Evolutionary conservation across 1,140 invertebrate genomes (phyloP), one percentile per base, ranked within the genome.

Genomic region (Lordiphosa clarofinis): DNA sequence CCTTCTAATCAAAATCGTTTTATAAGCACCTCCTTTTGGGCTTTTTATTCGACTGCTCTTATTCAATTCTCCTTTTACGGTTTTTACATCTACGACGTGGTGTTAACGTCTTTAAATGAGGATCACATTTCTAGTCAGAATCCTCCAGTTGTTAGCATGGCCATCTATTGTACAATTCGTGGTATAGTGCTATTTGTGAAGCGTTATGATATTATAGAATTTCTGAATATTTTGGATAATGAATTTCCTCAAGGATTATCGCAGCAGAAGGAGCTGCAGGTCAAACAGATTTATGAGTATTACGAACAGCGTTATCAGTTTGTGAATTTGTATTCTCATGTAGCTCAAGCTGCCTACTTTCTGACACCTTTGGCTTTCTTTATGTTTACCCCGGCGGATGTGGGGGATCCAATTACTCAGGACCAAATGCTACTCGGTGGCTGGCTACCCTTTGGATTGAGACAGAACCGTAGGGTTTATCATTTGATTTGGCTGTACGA

Each of bases 371-470:
- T 55, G 1, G 37, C 10, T 0, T n/a, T 69, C 0, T 78, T 64
- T 13, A 15, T 64, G 0, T 19, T 73, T n/a, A 55, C 48, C 15
- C 47, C 56, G 9, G 37, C 74, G 24, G 44, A 57, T 0, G n/a
- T 4, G 0, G 38, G 8, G 5, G 43, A 40, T 9, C 50, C 58
- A 0, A 76, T 78, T 0, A 40, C 37, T 1, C 10, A 33, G 37
- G 38, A 73, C 10, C 64, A 78, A 6, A 69, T 73, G 11, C 38
- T 78, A 0, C 58, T 78, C 2, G 64, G 53, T 0, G 64, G 73
- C 8, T 78, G 69, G 68, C 35, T 78, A 5, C 74, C 74, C 4
- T 65, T 42, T 8, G 38, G 43, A 3, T 0, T 79, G 9, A 40
- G 74, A 9, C 39, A 53, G 6, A 42, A 31, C 4, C 69, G 72